phyloP scores from a whole-genome alignment of 2,113 vertebrate species.

The Myotis lucifugus region DNA sequence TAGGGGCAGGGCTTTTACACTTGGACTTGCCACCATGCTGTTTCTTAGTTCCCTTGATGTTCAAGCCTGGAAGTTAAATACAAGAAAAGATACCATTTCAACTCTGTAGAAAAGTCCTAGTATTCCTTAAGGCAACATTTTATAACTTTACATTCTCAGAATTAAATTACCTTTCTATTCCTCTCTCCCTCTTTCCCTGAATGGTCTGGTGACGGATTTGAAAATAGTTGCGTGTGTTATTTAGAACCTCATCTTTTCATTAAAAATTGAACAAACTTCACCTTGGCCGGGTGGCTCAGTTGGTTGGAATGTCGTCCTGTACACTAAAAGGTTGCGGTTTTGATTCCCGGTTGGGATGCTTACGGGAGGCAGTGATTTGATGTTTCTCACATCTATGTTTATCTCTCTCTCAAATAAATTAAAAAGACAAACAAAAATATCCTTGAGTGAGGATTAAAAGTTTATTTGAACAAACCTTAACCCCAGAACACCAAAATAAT shows the following conservation, averaged over 20 bases:
- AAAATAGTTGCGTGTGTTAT: neutral
- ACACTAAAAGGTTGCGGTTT: neutral
- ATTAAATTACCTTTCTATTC: neutral
- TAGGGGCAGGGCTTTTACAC: neutral
- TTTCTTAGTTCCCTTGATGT: neutral
- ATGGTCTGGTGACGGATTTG: neutral
- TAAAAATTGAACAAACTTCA: neutral
- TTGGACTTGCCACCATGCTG: neutral
- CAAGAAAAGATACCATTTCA: neutral
- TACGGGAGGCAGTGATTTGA: neutral
- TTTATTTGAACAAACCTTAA: neutral
- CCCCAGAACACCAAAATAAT: neutral
- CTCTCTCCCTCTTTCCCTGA: neutral
- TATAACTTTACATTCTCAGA: neutral
- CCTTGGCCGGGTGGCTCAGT: neutral
- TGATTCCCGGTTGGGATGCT: neutral
- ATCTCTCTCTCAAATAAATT: neutral
- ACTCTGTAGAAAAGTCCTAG: neutral
- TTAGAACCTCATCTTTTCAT: neutral
- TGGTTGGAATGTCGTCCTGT: neutral
- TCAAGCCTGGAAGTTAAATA: neutral
- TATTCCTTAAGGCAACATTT: conserved; percentile 10
- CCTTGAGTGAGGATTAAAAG: neutral
- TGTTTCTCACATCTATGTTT: neutral
- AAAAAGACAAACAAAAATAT: neutral